Conservation (phyloP, 2,888 invertebrate species). For the Sinopyrophorus schimmeli region DNA sequence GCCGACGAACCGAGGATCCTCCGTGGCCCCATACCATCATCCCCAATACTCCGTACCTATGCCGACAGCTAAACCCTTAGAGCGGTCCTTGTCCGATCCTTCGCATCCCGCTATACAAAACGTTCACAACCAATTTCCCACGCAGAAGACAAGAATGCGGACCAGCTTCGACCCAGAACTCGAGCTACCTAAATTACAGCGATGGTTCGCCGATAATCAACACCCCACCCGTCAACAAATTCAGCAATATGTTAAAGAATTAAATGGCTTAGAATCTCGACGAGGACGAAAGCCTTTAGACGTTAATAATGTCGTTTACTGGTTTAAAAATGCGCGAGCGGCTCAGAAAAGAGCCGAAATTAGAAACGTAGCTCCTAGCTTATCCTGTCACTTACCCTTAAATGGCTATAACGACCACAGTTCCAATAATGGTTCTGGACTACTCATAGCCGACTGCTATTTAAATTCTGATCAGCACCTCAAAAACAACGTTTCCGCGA, state of each 20-base stretch:
- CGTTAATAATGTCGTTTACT: conserved; percentile 93
- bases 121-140: conserved; percentile 75
- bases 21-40: conserved; percentile 57
- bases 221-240: conserved; percentile 97
- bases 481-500: conserved; percentile 65
- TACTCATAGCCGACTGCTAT: conserved; percentile 65
- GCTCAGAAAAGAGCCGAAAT: conserved; percentile 91
- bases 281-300: conserved; percentile 92
- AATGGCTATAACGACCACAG: conserved; percentile 71
- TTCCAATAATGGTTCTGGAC: conserved; percentile 65
- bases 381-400: conserved; percentile 63
- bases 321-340: conserved; percentile 98
- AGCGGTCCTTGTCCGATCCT: conserved; percentile 60
- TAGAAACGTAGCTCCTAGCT: conserved; percentile 62
- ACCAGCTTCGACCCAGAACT: conserved; percentile 97
- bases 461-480: conserved; percentile 61
- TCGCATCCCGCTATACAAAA: conserved; percentile 77
- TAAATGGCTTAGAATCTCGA: conserved; percentile 90
- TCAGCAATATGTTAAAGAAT: conserved; percentile 90
- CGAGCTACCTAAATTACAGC: conserved; percentile 92
- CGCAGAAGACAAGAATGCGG: conserved; percentile 91
- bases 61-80: conserved; percentile 52
- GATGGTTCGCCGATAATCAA: conserved; percentile 97
- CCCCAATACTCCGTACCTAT: conserved; percentile 58
- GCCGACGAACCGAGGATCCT: conserved; percentile 48